Base-by-base conservation (phyloP, 2,888 invertebrate species). In the Rhingia rostrata region DNA sequence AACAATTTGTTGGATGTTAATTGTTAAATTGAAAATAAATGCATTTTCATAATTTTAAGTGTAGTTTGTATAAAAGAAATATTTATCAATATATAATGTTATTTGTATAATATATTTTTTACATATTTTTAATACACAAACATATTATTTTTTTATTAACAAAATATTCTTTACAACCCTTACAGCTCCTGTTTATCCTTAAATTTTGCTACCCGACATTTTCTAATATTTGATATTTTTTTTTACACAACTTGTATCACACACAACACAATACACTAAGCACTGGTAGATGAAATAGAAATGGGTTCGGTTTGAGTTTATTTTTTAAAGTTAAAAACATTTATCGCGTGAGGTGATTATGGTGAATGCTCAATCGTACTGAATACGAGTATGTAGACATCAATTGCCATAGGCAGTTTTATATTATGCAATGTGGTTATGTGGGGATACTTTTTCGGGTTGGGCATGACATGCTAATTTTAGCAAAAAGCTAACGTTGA, bases 61-160 rank as follows among this genome's bases (percentile, higher is more conserved):
- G 43, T 77, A 61, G 54, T 54, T 61, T 47, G 35, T 61, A 61
- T 60, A 56, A 54, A 58, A 47, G 39, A 32, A 53, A 73, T 72
- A 54, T 79, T 67, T 73, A 73, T 72, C 60, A 73, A 60, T 60
- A 45, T 51, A 49, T 22, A 69, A n/a, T 56, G 45, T 61, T 63
- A 74, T 69, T 81, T 51, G 53, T 77, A 67, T 35, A 60, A 81
- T 72, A 72, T 63, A 80, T 61, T 61, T 69, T 73, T 60, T 60
- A 67, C 14, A 61, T 49, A 80, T 32, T 61, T 58, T 47, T 47
- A 80, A 61, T 54, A 73, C 61, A 73, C 67, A 64, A 22, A 66
- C 49, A 66, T 35, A 45, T 45, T 45, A 56, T 37, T 56, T 70
- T 47, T 39, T 69, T 37, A 58, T 14, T 47, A 56, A 7, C 35